Evolutionary conservation across 2,888 invertebrate genomes (phyloP).

Genomic region (Clusia tigrina): DNA sequence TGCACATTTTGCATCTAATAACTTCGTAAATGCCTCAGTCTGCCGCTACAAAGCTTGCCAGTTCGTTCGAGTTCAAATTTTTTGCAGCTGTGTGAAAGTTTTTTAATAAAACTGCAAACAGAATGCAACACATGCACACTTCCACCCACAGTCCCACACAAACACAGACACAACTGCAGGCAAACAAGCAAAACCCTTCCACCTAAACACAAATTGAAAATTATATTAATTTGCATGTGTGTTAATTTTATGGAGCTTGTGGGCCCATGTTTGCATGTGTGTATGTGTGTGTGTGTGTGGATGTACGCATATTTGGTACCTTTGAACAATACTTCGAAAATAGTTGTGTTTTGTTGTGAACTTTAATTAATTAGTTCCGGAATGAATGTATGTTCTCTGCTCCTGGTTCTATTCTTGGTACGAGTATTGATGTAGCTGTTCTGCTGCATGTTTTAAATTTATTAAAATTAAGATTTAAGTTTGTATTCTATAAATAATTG

Average conservation of each 20-base stretch:
- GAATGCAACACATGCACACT: constrained; percentile 30
- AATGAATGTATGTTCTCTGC: neutral
- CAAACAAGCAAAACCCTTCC: neutral
- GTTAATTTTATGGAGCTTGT: neutral
- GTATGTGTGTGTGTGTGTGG: neutral
- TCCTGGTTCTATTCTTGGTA: too few relatives aligned
- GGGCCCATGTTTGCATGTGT: neutral
- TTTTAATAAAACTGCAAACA: constrained; percentile 52
- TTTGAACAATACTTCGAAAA: neutral
- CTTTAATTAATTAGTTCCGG: neutral
- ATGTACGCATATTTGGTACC: neutral
- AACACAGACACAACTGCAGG: constrained; percentile 21
- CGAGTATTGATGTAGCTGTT: too few relatives aligned
- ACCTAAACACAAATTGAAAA: constrained; percentile 3
- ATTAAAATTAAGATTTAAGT: too few relatives aligned
- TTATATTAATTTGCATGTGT: neutral
- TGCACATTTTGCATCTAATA: constrained; percentile 1
- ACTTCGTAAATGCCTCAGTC: neutral
- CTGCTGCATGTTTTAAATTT: too few relatives aligned
- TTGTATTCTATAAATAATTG: too few relatives aligned
- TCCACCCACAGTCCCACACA: constrained; percentile 9
- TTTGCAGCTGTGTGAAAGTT: constrained; percentile 38
- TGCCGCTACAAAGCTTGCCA: neutral
- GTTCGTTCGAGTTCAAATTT: neutral
- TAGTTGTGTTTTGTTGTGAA: neutral